phyloP scores from a whole-genome alignment of 2,113 vertebrate genomes.

The Natator depressus region DNA sequence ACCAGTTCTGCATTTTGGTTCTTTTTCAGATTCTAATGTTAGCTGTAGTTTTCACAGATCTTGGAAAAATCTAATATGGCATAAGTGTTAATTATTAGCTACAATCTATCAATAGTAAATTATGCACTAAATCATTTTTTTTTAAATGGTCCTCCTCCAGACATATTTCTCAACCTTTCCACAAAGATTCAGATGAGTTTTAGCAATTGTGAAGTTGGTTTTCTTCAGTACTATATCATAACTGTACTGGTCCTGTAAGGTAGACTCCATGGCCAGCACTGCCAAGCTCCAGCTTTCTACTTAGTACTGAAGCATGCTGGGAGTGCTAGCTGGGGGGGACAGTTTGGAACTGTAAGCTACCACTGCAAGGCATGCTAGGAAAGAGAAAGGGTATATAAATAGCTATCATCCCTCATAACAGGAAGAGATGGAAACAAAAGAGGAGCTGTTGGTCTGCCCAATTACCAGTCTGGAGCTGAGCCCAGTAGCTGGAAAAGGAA shows the following conservation, averaged over 20 bases:
- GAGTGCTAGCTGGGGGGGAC: accelerated
- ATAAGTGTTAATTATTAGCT: neutral
- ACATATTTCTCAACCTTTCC: neutral
- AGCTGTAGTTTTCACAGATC: neutral
- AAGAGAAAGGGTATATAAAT: neutral
- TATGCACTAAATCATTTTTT: neutral
- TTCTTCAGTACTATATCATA: neutral
- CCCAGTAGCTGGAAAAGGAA: neutral
- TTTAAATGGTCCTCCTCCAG: neutral
- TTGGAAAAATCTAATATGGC: neutral
- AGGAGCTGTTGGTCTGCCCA: neutral
- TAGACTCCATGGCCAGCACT: neutral
- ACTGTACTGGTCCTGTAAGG: neutral
- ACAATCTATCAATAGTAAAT: neutral
- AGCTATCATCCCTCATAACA: neutral
- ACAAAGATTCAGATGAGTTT: neutral
- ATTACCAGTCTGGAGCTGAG: neutral
- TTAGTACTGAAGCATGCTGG: neutral
- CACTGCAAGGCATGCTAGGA: neutral
- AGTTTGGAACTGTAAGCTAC: neutral
- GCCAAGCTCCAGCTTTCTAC: neutral
- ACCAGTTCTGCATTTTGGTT: neutral
- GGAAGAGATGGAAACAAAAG: neutral
- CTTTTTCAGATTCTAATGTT: neutral
- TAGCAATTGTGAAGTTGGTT: neutral